Conservation (phyloP, 2,113 vertebrate species). For the Apodemus sylvaticus region DNA sequence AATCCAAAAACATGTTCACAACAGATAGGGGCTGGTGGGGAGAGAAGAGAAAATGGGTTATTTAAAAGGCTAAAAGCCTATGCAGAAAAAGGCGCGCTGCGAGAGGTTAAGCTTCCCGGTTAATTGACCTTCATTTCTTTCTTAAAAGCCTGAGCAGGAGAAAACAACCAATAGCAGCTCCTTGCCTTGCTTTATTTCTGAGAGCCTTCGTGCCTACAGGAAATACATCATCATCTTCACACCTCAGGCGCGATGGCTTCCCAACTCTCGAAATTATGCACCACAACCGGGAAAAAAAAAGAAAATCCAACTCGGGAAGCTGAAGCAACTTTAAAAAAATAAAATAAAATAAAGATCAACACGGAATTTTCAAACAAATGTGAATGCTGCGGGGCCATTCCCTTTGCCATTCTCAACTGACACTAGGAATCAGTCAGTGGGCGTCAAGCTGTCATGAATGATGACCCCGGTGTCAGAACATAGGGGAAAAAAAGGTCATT, state of each 20-base stretch:
- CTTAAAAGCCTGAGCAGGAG: slow-evolving; percentile 77
- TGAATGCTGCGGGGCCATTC: slow-evolving; percentile 73
- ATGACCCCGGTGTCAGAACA: slow-evolving; percentile 81
- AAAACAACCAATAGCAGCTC: slow-evolving; percentile 86
- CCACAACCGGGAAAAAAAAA: slow-evolving; percentile 52
- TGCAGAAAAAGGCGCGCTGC: slow-evolving; percentile 83
- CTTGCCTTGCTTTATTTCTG: slow-evolving; percentile 83
- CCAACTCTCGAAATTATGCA: slow-evolving; percentile 82
- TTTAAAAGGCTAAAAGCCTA: slow-evolving; percentile 87
- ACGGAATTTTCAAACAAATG: slow-evolving; percentile 84
- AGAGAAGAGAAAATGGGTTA: slow-evolving; percentile 83
- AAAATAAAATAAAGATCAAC: slow-evolving; percentile 81
- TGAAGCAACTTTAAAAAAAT: too few relatives aligned
- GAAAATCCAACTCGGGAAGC: slow-evolving; percentile 78
- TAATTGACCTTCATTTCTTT: slow-evolving; percentile 88
- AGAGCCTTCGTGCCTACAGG: slow-evolving; percentile 82
- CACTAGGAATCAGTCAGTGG: slow-evolving; percentile 83
- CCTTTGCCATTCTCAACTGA: slow-evolving; percentile 84
- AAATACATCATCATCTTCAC: slow-evolving; percentile 85
- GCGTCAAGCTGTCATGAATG: slow-evolving; percentile 82
- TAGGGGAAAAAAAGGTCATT: slow-evolving; percentile 68
- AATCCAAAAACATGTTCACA: slow-evolving; percentile 85
- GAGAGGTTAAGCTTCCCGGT: slow-evolving; percentile 88
- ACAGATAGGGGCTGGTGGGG: slow-evolving; percentile 65
- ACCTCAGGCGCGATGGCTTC: slow-evolving; percentile 83